Base-by-base conservation (phyloP, 2,888 invertebrate species). In the Exocentrus adspersus region DNA sequence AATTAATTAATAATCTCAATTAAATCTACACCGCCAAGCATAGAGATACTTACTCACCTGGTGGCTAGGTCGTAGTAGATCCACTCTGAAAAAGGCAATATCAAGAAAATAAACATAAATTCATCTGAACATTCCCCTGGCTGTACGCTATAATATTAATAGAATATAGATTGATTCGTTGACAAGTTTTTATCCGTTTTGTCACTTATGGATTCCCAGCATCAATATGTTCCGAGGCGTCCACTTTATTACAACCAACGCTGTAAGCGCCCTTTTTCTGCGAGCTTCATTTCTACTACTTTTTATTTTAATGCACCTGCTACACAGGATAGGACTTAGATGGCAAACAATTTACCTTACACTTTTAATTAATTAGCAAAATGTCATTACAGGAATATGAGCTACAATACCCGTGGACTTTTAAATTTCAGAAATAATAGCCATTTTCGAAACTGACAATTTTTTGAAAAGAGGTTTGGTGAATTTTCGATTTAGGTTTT, bases 91-190 rank as follows among this genome's bases (percentile, higher is more conserved):
- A 72, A 75, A 70, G 74, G 74, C 64, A 68, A 73, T 70, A 69
- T 70, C 70, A 62, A 70, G 69, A 67, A 69, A 66, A 65, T 64
- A 65, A 59, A 69, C 71, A 77, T 76, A 75, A 76, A 76, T 75
- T 70, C 69, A 56, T 17, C 17, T 9, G 62, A 64, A 65, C 72
- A 64, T 65, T 71, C 68, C 46, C 48, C 41, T 63, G 58, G 60
- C 64, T 65, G 58, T 67, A 67, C 74, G 71, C 72, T 70, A 74
- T 76, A 72, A 76, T 78, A 79, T 78, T 78, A 76, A 79, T 79
- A 75, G 78, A 78, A 79, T 78, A 78, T 78, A 77, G 77, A 80
- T 80, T 78, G 78, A 79, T 75, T 78, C 77, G 78, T 79, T 79
- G 77, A 79, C 79, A 67, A 76, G 74, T 80, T 80, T 79, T 79